A percentile compares a stretch with the other conserved stretches of the same genome.
Evolutionary conservation across 2,888 invertebrate species (phyloP).

Genomic region (Blastobasis adustella): DNA sequence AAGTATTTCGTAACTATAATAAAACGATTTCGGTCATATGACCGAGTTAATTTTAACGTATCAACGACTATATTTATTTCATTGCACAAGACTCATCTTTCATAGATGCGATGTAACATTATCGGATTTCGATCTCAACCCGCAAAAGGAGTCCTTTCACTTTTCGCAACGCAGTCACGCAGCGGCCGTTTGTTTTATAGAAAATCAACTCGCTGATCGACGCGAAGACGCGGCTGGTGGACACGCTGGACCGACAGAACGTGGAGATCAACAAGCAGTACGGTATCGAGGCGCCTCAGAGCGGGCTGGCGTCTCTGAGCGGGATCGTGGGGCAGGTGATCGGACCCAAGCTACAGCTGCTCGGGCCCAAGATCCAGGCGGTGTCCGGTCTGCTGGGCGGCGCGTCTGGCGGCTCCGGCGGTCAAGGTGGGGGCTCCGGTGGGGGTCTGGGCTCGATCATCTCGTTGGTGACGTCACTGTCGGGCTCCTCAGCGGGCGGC

Average conservation of each 20-base stretch:
- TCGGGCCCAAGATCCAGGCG: constrained; percentile 79
- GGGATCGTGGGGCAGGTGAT: constrained; percentile 81
- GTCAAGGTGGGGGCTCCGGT: constrained; percentile 65
- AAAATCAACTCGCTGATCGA: constrained; percentile 89
- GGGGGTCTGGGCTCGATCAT: constrained; percentile 57
- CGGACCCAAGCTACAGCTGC: constrained; percentile 80
- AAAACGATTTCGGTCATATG: too few relatives aligned
- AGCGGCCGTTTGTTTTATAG: constrained; percentile 61
- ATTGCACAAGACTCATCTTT: too few relatives aligned
- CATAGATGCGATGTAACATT: too few relatives aligned
- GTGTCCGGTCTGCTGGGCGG: constrained; percentile 73
- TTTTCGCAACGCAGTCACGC: too few relatives aligned
- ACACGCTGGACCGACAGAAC: constrained; percentile 81
- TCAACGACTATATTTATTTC: too few relatives aligned
- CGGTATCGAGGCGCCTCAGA: constrained; percentile 79
- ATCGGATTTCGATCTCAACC: too few relatives aligned
- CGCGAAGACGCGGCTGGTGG: constrained; percentile 82
- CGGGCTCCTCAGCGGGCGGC: constrained; percentile 63
- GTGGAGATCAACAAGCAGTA: constrained; percentile 84
- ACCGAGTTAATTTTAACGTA: too few relatives aligned
- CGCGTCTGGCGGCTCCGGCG: constrained; percentile 71
- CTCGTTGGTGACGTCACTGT: constrained; percentile 62
- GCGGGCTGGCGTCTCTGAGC: constrained; percentile 76
- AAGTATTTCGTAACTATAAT: constrained; percentile 43
- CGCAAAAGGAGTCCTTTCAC: too few relatives aligned